Conservation (phyloP, 2,888 invertebrate species). For the Drosophila bunnanda region DNA sequence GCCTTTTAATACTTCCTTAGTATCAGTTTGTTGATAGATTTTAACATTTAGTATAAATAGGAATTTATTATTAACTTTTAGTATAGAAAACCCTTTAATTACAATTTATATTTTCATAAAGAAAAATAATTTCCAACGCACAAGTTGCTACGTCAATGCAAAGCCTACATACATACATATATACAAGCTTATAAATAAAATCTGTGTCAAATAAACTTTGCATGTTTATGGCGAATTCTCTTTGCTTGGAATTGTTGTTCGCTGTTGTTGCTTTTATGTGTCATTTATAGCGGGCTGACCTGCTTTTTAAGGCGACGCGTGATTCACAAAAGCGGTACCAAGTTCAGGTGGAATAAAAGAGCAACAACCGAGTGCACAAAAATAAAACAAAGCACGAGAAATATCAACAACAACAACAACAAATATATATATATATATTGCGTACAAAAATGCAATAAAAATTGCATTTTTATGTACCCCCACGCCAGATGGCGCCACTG, state of each 20-base stretch:
- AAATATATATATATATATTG: constrained; percentile 18
- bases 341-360: constrained; percentile 62
- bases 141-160: neutral
- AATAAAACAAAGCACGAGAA: constrained; percentile 10
- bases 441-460: constrained; percentile 60
- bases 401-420: constrained; percentile 1
- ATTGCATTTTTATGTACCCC: constrained; percentile 40
- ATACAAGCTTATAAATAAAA: constrained; percentile 38
- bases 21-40: neutral
- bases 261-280: constrained; percentile 45
- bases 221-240: constrained; percentile 70
- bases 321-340: constrained; percentile 76
- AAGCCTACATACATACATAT: neutral
- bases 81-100: neutral
- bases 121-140: neutral
- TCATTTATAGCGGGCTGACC: constrained; percentile 63
- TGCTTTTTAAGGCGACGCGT: constrained; percentile 57
- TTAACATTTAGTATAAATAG: too few relatives aligned
- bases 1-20: neutral
- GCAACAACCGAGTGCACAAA: constrained; percentile 19
- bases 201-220: constrained; percentile 78
- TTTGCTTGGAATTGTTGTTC: constrained; percentile 43
- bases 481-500: constrained; percentile 30
- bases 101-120: neutral
- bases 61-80: neutral